These are phyloP conservation scores for Bubo scandiacus DNA, from an alignment of 2,113 vertebrate genomes.

Conservation along the genomic window DNA sequence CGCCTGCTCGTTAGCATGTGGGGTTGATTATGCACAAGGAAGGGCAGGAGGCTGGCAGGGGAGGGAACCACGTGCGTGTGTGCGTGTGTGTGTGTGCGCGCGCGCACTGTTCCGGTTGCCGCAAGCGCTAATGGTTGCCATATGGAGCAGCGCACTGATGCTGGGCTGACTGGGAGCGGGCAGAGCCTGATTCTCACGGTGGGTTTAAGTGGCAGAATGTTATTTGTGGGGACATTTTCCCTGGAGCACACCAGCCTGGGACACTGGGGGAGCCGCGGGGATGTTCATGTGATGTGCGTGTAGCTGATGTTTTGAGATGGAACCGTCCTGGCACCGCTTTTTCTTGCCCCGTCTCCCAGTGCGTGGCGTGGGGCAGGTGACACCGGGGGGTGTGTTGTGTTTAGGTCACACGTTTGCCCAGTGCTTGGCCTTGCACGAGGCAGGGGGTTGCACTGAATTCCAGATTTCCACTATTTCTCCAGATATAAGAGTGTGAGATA, in stretches of 20 bases:
- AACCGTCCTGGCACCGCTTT: accelerated
- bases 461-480: not conserved
- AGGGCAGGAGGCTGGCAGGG: not conserved
- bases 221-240: not conserved
- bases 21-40: not conserved
- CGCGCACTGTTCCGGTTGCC: accelerated
- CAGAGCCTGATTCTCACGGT: accelerated
- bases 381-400: accelerated
- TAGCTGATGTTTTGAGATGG: accelerated
- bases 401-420: not conserved
- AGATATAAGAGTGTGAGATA: not conserved
- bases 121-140: not conserved
- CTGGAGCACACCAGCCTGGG: accelerated
- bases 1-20: not conserved
- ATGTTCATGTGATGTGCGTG: not conserved
- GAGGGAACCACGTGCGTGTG: not conserved
- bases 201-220: not conserved
- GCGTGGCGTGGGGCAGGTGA: accelerated
- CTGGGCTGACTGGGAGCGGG: not conserved
- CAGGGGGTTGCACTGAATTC: not conserved
- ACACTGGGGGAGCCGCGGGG: not conserved
- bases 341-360: not conserved
- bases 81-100: not conserved
- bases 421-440: not conserved
- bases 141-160: not conserved